phyloP scores from a whole-genome alignment of 2,888 invertebrate genomes.

The Drosophila mercatorum region DNA sequence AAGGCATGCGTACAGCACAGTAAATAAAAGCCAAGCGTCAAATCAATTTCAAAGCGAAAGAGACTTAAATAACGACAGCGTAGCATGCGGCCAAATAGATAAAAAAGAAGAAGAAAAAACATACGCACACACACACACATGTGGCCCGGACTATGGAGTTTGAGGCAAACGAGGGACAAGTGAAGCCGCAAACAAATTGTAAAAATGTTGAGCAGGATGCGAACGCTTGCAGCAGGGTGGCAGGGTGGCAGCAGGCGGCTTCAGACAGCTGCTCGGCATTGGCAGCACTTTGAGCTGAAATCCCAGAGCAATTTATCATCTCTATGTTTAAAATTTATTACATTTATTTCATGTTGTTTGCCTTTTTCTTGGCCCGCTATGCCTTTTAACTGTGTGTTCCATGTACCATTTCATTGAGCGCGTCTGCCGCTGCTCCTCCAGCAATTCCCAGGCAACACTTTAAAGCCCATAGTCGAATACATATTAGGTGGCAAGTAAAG shows the following conservation, averaged over 20 bases:
- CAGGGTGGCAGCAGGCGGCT: neutral
- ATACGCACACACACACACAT: slow-evolving; percentile 34
- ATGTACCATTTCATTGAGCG: slow-evolving; percentile 57
- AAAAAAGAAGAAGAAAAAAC: slow-evolving; percentile 31
- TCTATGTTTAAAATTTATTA: slow-evolving; percentile 80
- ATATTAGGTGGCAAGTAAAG: slow-evolving; percentile 43
- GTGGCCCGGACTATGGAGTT: slow-evolving; percentile 14
- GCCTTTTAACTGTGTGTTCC: slow-evolving; percentile 67
- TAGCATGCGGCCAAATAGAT: slow-evolving; percentile 67
- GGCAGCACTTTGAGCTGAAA: slow-evolving; percentile 68
- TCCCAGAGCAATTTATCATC: slow-evolving; percentile 80
- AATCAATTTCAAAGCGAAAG: slow-evolving; percentile 67
- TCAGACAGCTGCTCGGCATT: slow-evolving; percentile 53
- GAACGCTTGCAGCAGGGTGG: neutral
- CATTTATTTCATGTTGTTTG: slow-evolving; percentile 74
- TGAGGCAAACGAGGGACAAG: slow-evolving; percentile 38
- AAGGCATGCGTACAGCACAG: slow-evolving; percentile 22
- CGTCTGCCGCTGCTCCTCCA: slow-evolving; percentile 42
- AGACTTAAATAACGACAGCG: slow-evolving; percentile 70
- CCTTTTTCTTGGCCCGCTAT: slow-evolving; percentile 32
- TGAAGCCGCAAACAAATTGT: slow-evolving; percentile 77
- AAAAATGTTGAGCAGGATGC: slow-evolving; percentile 53
- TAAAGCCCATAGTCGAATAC: slow-evolving; percentile 58
- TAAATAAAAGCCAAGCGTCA: slow-evolving; percentile 47
- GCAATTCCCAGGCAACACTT: slow-evolving; percentile 66